phyloP scores from a whole-genome alignment of 64 coral and sea anemone genomes.

The Dendronephthya gigantea region DNA sequence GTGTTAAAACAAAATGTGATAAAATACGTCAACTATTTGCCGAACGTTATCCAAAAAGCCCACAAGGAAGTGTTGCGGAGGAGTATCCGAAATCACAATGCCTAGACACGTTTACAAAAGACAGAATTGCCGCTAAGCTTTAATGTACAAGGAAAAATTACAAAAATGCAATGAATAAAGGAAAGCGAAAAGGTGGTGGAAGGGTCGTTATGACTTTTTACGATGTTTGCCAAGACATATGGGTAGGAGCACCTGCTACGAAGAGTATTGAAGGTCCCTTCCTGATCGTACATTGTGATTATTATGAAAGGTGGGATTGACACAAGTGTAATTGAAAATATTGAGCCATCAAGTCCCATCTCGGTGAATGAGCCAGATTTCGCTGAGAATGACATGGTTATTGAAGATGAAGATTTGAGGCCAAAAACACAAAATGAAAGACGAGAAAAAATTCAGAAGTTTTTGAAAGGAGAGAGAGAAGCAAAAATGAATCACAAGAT shows the following conservation, averaged over 20 bases:
- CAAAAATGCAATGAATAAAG: constrained; percentile 21
- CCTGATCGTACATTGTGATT: background rate
- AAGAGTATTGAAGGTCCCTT: background rate
- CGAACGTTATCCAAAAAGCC: background rate
- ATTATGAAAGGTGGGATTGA: background rate
- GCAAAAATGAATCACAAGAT: background rate
- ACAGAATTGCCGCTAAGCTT: background rate
- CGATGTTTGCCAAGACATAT: constrained; percentile 27
- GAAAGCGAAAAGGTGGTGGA: constrained; percentile 23
- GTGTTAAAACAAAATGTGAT: background rate
- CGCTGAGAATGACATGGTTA: background rate
- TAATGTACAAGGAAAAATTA: constrained; percentile 10
- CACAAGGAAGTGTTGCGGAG: background rate
- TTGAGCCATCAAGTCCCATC: background rate
- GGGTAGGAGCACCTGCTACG: constrained; percentile 28
- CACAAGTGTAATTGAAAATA: background rate
- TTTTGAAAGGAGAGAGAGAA: background rate
- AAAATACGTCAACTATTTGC: background rate
- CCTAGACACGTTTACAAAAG: background rate
- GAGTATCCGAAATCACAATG: background rate
- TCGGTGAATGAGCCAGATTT: too few relatives aligned
- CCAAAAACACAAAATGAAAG: background rate
- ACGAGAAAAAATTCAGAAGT: background rate
- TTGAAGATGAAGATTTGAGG: background rate
- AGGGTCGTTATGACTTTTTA: constrained; percentile 32